These are phyloP conservation scores for Dynastes maya DNA, from an alignment of 2,888 invertebrate genomes.

Conservation along the genomic window DNA sequence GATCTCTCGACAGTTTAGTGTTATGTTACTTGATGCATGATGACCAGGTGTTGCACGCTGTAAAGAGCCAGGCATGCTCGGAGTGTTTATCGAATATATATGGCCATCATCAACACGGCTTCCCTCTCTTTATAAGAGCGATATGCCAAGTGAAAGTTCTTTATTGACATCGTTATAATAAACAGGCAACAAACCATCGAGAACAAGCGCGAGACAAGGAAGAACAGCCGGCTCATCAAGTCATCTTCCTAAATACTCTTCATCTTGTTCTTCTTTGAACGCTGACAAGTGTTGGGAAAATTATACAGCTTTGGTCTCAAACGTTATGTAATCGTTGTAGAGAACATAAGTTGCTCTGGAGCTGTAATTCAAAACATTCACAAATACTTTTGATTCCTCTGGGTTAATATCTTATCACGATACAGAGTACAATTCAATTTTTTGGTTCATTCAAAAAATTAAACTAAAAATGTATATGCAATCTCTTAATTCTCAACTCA, in stretches of 20 bases:
- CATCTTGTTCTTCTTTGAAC: not conserved
- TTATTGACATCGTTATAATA: slow-evolving; percentile 35
- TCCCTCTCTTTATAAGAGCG: slow-evolving; percentile 18
- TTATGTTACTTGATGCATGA: not conserved
- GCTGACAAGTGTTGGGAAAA: not conserved
- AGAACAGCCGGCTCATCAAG: not conserved
- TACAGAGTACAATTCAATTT: no score
- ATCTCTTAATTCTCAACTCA: no score
- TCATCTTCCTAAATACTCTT: not conserved
- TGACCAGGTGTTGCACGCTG: slow-evolving; percentile 10
- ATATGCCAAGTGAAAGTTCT: slow-evolving; percentile 36
- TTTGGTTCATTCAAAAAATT: no score
- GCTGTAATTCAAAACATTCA: no score
- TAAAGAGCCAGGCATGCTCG: not conserved
- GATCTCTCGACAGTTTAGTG: slow-evolving; percentile 8
- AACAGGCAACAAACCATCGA: not conserved
- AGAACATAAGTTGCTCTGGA: no score
- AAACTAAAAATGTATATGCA: no score
- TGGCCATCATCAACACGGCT: slow-evolving; percentile 2
- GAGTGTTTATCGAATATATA: not conserved
- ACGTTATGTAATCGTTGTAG: no score
- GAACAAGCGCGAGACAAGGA: not conserved
- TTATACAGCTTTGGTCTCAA: no score
- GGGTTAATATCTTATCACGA: no score
- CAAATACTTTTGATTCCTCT: no score